Conservation (phyloP, 2,113 vertebrate genomes). For the Stigmatopora argus region DNA sequence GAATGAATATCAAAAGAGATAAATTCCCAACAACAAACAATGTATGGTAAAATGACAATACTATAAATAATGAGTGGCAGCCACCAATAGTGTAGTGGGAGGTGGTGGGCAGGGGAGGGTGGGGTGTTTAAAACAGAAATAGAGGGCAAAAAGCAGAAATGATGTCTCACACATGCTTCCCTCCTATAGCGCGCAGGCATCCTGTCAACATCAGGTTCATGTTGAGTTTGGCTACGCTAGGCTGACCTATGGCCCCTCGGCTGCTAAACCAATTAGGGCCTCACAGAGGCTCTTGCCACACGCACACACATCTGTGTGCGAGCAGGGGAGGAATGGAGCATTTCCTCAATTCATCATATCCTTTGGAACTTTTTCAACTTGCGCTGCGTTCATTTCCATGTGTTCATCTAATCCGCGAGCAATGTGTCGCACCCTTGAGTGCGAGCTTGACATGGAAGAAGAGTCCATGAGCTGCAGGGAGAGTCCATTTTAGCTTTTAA, state of each 20-base stretch:
- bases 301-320: neutral
- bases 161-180: constrained; percentile 63
- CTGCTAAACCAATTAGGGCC: constrained; percentile 80
- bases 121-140: neutral
- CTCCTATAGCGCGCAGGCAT: constrained; percentile 46
- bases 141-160: constrained; percentile 15
- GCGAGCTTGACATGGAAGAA: constrained; percentile 44
- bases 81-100: constrained; percentile 37
- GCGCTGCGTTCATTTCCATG: constrained; percentile 65
- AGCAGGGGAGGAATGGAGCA: constrained; percentile 53
- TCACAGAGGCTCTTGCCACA: constrained; percentile 62
- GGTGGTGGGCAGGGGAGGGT: constrained; percentile 26
- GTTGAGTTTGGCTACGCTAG: constrained; percentile 71
- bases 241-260: constrained; percentile 67
- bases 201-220: constrained; percentile 72
- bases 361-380: constrained; percentile 58
- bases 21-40: too few species aligned
- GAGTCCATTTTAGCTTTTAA: constrained; percentile 66
- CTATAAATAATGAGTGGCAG: neutral
- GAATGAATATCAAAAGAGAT: too few species aligned
- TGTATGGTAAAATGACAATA: neutral
- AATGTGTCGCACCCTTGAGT: constrained; percentile 56
- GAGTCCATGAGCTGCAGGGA: constrained; percentile 38
- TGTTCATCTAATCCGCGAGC: constrained; percentile 69
- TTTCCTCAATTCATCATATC: constrained; percentile 61